Percentiles rank a stretch among this genome's conserved stretches.
These are phyloP conservation scores for Idaea dimidiata DNA, from an alignment of 2,888 invertebrate species.

Conservation along the genomic window DNA sequence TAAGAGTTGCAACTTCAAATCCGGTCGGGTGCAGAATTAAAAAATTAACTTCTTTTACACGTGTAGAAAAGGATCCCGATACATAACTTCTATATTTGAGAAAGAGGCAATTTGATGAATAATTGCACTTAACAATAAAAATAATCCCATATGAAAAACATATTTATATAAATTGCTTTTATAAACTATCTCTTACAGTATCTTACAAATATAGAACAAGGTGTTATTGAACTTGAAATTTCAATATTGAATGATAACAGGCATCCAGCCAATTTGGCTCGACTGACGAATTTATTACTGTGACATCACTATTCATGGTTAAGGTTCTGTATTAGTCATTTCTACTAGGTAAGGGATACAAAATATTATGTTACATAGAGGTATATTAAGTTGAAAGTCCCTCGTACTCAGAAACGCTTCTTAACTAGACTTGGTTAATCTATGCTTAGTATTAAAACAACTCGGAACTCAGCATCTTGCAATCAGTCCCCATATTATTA, in stretches of 20 bases:
- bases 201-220: conserved; percentile 9
- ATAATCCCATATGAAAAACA: too few species aligned
- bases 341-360: conserved; percentile 44
- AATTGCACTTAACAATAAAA: too few species aligned
- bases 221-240: conserved; percentile 44
- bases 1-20: too few species aligned
- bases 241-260: conserved; percentile 36
- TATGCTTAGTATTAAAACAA: background rate
- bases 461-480: too few species aligned
- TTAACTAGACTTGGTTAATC: background rate
- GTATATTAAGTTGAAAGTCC: conserved; percentile 50
- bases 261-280: conserved; percentile 56
- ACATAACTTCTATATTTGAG: too few species aligned
- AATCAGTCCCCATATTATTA: too few species aligned
- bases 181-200: background rate
- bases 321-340: conserved; percentile 55
- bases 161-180: too few species aligned
- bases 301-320: conserved; percentile 39
- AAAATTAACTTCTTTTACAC: too few species aligned
- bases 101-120: too few species aligned
- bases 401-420: background rate
- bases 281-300: conserved; percentile 30
- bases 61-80: too few species aligned
- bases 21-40: too few species aligned
- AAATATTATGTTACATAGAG: conserved; percentile 54